phyloP scores from a whole-genome alignment of 2,113 vertebrate genomes.

The Hyla sarda region DNA sequence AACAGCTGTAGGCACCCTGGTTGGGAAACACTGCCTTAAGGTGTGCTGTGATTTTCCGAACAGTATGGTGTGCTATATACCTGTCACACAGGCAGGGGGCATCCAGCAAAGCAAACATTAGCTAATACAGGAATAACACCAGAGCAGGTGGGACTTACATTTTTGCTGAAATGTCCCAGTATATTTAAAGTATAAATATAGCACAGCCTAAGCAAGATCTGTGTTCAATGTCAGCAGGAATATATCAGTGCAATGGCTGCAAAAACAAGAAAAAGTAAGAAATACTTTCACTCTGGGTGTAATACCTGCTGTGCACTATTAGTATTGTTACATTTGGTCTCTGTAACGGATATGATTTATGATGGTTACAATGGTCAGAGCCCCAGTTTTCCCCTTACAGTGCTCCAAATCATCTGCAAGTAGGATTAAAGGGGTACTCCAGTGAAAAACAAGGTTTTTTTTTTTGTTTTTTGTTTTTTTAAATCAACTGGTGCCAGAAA shows the following conservation, averaged over 20 bases:
- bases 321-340: too few species aligned
- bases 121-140: neutral
- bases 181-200: neutral
- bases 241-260: neutral
- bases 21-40: too few species aligned
- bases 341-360: too few species aligned
- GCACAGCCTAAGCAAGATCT: neutral
- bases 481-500: too few species aligned
- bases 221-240: neutral
- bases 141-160: neutral
- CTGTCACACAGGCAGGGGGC: neutral
- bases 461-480: too few species aligned
- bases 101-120: neutral
- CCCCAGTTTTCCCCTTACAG: too few species aligned
- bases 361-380: too few species aligned
- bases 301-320: neutral
- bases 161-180: conserved; percentile 2
- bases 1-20: too few species aligned
- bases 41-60: neutral
- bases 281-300: neutral
- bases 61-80: neutral
- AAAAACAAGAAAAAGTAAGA: neutral
- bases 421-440: too few species aligned
- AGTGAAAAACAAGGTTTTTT: too few species aligned
- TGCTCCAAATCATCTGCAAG: too few species aligned